Percentiles rank a stretch among this genome's conserved stretches.
These are phyloP conservation scores for Stenchaetothrips biformis DNA, from an alignment of 2,888 invertebrate genomes.

Conservation along the genomic window DNA sequence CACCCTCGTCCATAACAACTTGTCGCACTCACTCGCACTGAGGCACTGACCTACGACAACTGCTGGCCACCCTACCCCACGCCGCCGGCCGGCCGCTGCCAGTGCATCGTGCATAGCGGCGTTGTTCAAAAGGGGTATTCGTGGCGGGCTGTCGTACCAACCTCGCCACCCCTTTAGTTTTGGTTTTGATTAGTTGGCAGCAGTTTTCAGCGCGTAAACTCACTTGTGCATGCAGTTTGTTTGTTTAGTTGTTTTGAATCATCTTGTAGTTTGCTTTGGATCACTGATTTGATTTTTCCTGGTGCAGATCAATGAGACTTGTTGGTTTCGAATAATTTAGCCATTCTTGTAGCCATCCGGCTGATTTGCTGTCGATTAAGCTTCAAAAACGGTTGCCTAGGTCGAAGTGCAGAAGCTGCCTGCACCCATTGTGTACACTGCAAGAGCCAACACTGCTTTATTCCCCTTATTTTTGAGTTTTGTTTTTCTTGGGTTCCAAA, in stretches of 20 bases:
- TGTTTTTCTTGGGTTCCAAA: background rate
- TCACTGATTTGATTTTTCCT: background rate
- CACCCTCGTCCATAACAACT: too few relatives aligned
- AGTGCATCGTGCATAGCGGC: too few relatives aligned
- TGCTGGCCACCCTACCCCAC: too few relatives aligned
- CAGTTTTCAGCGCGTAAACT: slow-evolving; percentile 3
- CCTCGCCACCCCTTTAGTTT: too few relatives aligned
- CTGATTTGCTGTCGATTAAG: background rate
- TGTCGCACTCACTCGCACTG: too few relatives aligned
- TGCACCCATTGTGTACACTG: background rate
- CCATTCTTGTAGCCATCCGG: background rate
- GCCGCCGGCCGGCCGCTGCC: too few relatives aligned
- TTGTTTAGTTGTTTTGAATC: background rate
- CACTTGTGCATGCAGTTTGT: background rate
- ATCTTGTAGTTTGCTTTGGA: background rate
- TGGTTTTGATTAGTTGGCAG: background rate
- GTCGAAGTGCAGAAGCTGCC: background rate
- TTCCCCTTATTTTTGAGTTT: background rate
- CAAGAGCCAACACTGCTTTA: too few relatives aligned
- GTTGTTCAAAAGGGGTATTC: too few relatives aligned
- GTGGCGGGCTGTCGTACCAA: too few relatives aligned
- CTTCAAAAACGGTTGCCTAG: too few relatives aligned
- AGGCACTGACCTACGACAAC: too few relatives aligned
- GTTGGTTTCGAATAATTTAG: background rate
- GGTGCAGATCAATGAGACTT: background rate